These are phyloP conservation scores for Glaucopsyche alexis DNA, from an alignment of 2,888 invertebrate genomes.

Conservation along the genomic window DNA sequence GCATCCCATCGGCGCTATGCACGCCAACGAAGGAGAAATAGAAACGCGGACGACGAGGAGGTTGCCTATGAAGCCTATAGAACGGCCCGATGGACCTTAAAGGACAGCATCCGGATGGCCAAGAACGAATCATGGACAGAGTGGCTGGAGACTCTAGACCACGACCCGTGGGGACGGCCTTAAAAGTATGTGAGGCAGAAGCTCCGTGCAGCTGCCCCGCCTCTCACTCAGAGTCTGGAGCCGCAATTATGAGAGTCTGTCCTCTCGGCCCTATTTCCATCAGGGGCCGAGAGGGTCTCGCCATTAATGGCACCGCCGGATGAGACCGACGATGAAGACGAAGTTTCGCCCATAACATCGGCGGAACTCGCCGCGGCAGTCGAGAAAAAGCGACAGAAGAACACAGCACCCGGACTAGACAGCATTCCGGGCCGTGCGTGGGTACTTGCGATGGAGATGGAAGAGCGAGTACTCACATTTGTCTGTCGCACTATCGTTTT, in stretches of 20 bases:
- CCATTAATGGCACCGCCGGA: not conserved
- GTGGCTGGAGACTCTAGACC: conserved; percentile 4
- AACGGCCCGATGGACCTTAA: not conserved
- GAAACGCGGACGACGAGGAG: conserved; percentile 32
- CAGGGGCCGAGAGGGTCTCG: not conserved
- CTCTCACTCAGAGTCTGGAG: conserved; percentile 27
- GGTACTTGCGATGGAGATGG: conserved; percentile 15
- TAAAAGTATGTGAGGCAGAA: conserved; percentile 28
- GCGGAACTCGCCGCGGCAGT: not conserved
- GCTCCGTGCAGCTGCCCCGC: conserved; percentile 25
- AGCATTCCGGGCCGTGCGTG: conserved; percentile 6
- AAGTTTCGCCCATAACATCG: not conserved
- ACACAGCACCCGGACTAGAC: conserved; percentile 31
- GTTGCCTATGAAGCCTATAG: not conserved
- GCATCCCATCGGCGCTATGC: no score
- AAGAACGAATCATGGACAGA: not conserved
- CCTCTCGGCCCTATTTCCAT: conserved; percentile 13
- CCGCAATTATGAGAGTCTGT: not conserved
- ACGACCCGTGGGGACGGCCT: conserved; percentile 32
- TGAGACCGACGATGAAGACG: not conserved
- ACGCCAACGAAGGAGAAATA: no score
- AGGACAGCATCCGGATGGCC: not conserved
- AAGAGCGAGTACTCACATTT: not conserved
- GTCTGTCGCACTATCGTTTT: conserved; percentile 6
- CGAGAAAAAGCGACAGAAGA: not conserved